Base-by-base conservation (phyloP, 2,113 vertebrate genomes). In the Neogobius melanostomus region DNA sequence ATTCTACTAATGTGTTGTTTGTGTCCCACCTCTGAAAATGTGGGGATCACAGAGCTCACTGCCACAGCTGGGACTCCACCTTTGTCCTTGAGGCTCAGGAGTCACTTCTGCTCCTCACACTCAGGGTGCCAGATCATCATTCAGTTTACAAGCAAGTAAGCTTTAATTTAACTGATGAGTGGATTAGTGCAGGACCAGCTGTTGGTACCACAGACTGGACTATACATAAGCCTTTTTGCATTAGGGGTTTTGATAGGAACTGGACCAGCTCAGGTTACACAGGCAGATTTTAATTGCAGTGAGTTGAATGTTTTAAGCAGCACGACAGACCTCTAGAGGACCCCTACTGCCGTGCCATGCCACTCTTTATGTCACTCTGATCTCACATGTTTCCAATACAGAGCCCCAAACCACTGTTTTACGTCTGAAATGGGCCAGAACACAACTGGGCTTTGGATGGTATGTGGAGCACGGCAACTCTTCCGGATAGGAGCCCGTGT, bases 311-410 rank as follows among this genome's bases (percentile, higher is more conserved):
- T 7, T 67, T 69, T 11, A 46, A 68, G 36, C 17, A 64, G 12
- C 49, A 14, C 7, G 10, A 2, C 6, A 45, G 76, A 85, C 79
- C 84, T 72, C 21, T 46, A 72, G 68, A 80, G 63, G 72, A 85
- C 75, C 80, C 72, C 51, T 3, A 72, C 72, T 87, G 80, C 73
- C 69, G 50, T 86, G 80, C 83, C 74, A 76, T 57, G 16, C 62
- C 69, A 8, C 52, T 77, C 69, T 64, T 54, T 76, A 68, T 74
- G 11, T 79, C 78, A 80, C 82, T 71, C 79, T 76, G 68, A 28
- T 63, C 82, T 82, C 88, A 89, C 84, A 87, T 87, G 89, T 87
- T 86, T 91, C 85, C 82, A 89, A 89, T 89, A 90, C 76, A 82
- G 80, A 81, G 84, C 68, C 74, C 76, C 76, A 78, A 84, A 85